These are phyloP conservation scores for Adelosebastes latens DNA, from an alignment of 2,797 vertebrate species.

Conservation along the genomic window DNA sequence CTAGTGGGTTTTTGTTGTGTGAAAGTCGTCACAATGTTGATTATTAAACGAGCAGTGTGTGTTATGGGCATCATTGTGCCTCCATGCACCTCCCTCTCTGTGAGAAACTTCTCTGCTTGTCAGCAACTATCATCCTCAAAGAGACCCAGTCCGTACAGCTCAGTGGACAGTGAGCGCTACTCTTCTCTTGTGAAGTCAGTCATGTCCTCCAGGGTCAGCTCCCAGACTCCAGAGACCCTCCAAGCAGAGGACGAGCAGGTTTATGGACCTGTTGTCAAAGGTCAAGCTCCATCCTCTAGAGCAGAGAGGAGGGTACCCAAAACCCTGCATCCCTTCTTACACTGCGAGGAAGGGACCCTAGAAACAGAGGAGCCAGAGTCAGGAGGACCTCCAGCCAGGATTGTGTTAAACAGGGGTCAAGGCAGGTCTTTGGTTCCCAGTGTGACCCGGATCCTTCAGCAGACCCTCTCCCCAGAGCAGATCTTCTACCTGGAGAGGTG, in stretches of 20 bases:
- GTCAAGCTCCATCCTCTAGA: conserved; percentile 51
- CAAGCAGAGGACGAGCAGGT: conserved; percentile 85
- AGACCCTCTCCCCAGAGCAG: conserved; percentile 90
- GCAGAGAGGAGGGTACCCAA: conserved; percentile 64
- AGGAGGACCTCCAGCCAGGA: conserved; percentile 74
- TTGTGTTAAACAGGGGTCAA: conserved; percentile 70
- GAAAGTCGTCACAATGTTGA: conserved; percentile 56
- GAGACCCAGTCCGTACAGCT: conserved; percentile 86
- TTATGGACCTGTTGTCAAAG: conserved; percentile 86
- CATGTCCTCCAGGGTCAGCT: conserved; percentile 79
- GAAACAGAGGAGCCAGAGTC: conserved; percentile 46
- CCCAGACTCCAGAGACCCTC: conserved; percentile 86
- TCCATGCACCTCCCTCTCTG: conserved; percentile 44
- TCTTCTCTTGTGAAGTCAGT: conserved; percentile 87
- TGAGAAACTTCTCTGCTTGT: conserved; percentile 75
- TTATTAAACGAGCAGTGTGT: conserved; percentile 35
- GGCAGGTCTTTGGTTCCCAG: conserved; percentile 79
- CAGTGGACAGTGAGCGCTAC: conserved; percentile 88
- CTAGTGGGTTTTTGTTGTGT: background rate
- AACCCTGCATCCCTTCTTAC: conserved; percentile 82
- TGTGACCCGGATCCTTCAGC: conserved; percentile 92
- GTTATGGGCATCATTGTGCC: conserved; percentile 38
- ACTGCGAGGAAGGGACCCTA: conserved; percentile 54
- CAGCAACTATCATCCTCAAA: conserved; percentile 70
- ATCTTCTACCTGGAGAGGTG: conserved; percentile 91